These are phyloP conservation scores for Xyrichtys novacula DNA, from an alignment of 2,797 vertebrate species.

Conservation along the genomic window DNA sequence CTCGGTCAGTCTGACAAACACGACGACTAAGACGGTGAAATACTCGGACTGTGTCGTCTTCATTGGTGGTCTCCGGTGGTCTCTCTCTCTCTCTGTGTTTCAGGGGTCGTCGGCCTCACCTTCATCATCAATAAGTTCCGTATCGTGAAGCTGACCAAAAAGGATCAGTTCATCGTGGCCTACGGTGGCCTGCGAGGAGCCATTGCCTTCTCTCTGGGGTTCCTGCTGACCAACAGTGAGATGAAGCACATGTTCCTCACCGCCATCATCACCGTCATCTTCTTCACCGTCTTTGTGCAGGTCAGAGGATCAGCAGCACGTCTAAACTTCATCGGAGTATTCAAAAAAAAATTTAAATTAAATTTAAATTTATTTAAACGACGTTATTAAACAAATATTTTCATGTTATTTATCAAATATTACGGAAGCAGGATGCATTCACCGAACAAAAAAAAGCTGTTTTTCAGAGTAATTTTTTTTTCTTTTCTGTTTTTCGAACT, in stretches of 20 bases:
- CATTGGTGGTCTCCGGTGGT: neutral
- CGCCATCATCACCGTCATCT: conserved; percentile 98
- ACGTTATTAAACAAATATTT: no score
- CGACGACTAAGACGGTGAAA: no score
- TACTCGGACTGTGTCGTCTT: no score
- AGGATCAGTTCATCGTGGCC: conserved; percentile 98
- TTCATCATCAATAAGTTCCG: conserved; percentile 98
- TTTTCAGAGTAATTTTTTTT: no score
- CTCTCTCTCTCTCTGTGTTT: conserved; percentile 13
- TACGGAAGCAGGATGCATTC: no score
- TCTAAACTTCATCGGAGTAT: neutral
- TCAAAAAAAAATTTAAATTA: no score
- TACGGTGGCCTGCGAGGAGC: conserved; percentile 96
- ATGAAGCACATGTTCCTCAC: conserved; percentile 91
- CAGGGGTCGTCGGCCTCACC: conserved; percentile 94
- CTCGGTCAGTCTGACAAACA: conserved; percentile 83
- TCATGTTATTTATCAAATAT: no score
- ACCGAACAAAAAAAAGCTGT: no score
- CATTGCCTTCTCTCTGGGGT: conserved; percentile 95
- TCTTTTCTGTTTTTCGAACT: no score
- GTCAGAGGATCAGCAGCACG: conserved; percentile 65
- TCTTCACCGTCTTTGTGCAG: conserved; percentile 99
- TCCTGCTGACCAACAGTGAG: conserved; percentile 85
- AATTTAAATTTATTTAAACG: no score
- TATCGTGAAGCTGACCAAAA: conserved; percentile 94